Conservation (phyloP, 2,797 vertebrate species). For the Natrix natrix region DNA sequence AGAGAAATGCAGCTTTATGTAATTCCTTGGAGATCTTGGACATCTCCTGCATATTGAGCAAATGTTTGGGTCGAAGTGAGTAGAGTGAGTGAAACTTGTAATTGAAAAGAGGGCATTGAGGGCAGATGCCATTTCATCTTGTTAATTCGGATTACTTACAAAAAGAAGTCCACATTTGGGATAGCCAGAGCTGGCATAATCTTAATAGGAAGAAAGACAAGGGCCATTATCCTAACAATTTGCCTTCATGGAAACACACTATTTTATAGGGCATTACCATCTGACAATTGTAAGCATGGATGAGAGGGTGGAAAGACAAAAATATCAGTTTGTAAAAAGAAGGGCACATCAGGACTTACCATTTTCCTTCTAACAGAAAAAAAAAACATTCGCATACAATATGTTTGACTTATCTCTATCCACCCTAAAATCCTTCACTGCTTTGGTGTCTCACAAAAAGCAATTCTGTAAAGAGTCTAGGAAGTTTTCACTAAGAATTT, state of each 20-base stretch:
- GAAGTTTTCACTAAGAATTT: not conserved
- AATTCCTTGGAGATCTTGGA: not conserved
- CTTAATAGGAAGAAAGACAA: not conserved
- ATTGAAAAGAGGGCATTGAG: not conserved
- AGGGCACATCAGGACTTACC: not conserved
- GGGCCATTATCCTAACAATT: not conserved
- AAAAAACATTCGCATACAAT: no score
- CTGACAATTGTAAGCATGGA: not conserved
- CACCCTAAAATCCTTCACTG: not conserved
- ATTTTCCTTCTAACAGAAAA: not conserved
- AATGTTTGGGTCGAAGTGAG: not conserved
- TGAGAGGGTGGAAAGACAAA: not conserved
- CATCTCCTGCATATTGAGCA: not conserved
- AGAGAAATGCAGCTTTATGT: not conserved
- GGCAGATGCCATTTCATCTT: not conserved
- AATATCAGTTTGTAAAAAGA: not conserved
- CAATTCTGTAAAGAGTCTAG: not conserved
- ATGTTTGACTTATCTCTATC: not conserved
- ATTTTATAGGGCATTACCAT: not conserved
- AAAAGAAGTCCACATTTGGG: not conserved
- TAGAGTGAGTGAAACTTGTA: not conserved
- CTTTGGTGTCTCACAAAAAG: not conserved
- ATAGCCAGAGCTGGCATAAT: not conserved
- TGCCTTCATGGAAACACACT: not conserved
- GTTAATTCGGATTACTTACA: not conserved